A percentile compares a stretch with the other conserved stretches of the same genome.
Conservation (phyloP, 1,140 invertebrate species). For the Drosophila pachea region DNA sequence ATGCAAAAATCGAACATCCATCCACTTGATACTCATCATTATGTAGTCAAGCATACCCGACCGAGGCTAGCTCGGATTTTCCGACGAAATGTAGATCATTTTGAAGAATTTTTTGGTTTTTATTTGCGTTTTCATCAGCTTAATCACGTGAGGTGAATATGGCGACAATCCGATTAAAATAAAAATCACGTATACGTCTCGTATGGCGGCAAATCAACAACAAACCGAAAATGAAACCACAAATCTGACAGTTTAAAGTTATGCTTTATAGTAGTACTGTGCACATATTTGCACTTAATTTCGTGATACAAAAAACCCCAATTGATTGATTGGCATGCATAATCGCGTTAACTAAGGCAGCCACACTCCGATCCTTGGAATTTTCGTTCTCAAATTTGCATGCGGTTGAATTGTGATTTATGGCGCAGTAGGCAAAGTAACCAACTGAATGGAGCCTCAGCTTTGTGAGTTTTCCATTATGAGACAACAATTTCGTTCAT, state of each 20-base stretch:
- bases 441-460: background rate
- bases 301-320: slow-evolving; percentile 15
- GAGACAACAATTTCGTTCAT: slow-evolving; percentile 25
- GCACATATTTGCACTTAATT: slow-evolving; percentile 39
- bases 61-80: too few species aligned
- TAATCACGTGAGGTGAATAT: too few species aligned
- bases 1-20: too few species aligned
- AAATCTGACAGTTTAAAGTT: slow-evolving; percentile 8
- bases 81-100: too few species aligned
- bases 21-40: too few species aligned
- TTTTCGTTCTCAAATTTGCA: slow-evolving; percentile 29
- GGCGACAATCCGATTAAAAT: background rate
- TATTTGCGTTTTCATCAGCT: background rate
- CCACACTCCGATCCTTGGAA: background rate
- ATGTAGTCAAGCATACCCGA: too few species aligned
- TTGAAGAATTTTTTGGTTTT: too few species aligned
- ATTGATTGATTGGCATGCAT: slow-evolving; percentile 38
- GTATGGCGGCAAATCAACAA: background rate
- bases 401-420: slow-evolving; percentile 44
- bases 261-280: slow-evolving; percentile 6
- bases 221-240: background rate
- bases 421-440: slow-evolving; percentile 20
- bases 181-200: slow-evolving; percentile 14
- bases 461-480: slow-evolving; percentile 28
- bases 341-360: slow-evolving; percentile 33